Percentiles rank a stretch among this genome's conserved stretches.
phyloP scores from a whole-genome alignment of 2,888 invertebrate genomes.

The Toxonevra muliebris region DNA sequence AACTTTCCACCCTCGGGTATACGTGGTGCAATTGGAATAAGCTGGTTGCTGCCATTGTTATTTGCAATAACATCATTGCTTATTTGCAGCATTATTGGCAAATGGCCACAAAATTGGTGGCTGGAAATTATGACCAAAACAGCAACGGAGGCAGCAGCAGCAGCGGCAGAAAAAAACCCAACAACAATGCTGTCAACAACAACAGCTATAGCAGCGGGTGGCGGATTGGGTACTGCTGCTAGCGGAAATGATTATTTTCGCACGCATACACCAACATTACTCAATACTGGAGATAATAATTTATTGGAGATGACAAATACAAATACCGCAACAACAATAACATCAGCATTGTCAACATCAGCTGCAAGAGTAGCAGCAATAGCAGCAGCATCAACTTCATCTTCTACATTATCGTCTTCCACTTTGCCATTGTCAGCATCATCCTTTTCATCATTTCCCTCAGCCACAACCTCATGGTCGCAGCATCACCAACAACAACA shows the following conservation, averaged over 20 bases:
- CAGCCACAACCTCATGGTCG: conserved; percentile 35
- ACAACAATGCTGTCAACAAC: neutral
- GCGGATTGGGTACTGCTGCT: conserved; percentile 66
- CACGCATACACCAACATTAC: conserved; percentile 7
- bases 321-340: conserved; percentile 7
- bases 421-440: neutral
- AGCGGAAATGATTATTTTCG: conserved; percentile 27
- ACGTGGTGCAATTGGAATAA: conserved; percentile 64
- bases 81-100: conserved; percentile 64
- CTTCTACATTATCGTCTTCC: conserved; percentile 29
- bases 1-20: conserved; percentile 52
- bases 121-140: conserved; percentile 63
- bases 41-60: conserved; percentile 63
- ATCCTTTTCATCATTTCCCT: conserved; percentile 20
- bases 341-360: conserved; percentile 31
- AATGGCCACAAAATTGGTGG: conserved; percentile 72
- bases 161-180: neutral
- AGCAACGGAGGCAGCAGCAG: conserved; percentile 10
- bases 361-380: conserved; percentile 42
- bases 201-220: conserved; percentile 61
- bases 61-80: conserved; percentile 64
- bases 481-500: conserved; percentile 24
- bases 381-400: conserved; percentile 33
- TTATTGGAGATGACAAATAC: neutral
- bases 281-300: neutral